Evolutionary conservation across 1,140 invertebrate genomes (phyloP).

Genomic region (Macrocentrus cingulum): DNA sequence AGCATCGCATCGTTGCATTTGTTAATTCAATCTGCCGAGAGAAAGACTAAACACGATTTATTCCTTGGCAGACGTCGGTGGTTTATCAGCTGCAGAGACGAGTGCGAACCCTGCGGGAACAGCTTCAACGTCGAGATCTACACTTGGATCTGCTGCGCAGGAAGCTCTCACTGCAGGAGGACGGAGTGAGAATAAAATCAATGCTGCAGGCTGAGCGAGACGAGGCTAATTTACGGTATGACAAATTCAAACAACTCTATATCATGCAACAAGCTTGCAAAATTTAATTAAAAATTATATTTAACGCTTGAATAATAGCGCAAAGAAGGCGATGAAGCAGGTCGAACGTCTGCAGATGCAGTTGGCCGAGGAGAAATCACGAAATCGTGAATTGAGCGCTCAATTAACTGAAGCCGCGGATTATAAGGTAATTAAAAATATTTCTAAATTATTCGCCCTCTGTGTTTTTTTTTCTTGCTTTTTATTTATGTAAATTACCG

Average conservation of each 20-base stretch:
- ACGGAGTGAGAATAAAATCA: slow-evolving; percentile 69
- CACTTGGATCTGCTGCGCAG: slow-evolving; percentile 86
- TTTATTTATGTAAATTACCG: neutral
- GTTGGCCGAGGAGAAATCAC: slow-evolving; percentile 70
- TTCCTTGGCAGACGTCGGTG: slow-evolving; percentile 67
- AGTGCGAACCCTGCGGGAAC: slow-evolving; percentile 80
- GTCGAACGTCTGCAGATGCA: slow-evolving; percentile 73
- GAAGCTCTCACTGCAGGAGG: slow-evolving; percentile 81
- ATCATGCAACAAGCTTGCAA: neutral
- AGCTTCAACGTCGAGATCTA: slow-evolving; percentile 86
- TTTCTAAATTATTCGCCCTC: slow-evolving; percentile 1
- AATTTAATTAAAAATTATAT: slow-evolving; percentile 6
- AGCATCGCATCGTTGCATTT: no score
- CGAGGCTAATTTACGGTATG: slow-evolving; percentile 69
- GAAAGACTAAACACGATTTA: no score
- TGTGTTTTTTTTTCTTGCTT: neutral
- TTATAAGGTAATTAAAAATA: slow-evolving; percentile 67
- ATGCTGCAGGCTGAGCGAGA: slow-evolving; percentile 71
- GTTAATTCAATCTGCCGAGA: no score
- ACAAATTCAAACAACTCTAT: no score
- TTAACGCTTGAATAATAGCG: slow-evolving; percentile 40
- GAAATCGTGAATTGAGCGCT: slow-evolving; percentile 74
- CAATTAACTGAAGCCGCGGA: slow-evolving; percentile 80
- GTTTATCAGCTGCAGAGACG: slow-evolving; percentile 82
- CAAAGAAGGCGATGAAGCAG: slow-evolving; percentile 76